These are phyloP conservation scores for Argentina silus DNA, from an alignment of 2,797 vertebrate genomes.

Conservation along the genomic window DNA sequence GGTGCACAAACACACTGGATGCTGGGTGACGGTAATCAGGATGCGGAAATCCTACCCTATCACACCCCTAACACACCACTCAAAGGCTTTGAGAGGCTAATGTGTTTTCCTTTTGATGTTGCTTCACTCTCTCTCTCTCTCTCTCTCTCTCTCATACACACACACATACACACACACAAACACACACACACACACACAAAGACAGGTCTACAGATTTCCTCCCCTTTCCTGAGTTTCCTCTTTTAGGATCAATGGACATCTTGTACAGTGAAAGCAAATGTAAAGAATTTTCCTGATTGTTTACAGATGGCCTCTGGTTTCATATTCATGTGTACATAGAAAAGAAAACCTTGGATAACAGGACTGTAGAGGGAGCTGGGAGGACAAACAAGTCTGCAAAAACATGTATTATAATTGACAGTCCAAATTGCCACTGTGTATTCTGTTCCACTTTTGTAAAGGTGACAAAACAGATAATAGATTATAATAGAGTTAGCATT, in stretches of 20 bases:
- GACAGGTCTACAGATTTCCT: not conserved
- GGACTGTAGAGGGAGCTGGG: not conserved
- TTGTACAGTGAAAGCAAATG: not conserved
- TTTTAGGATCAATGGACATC: not conserved
- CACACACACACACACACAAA: not conserved
- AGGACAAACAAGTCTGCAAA: not conserved
- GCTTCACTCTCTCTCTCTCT: not conserved
- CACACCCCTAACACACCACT: constrained; percentile 5
- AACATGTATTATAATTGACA: not conserved
- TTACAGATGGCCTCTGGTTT: not conserved
- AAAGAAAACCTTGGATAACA: not conserved
- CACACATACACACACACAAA: not conserved
- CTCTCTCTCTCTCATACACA: not conserved
- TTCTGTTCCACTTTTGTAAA: not conserved
- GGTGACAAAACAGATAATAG: not conserved
- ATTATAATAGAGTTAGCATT: not conserved
- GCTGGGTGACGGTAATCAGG: constrained; percentile 7
- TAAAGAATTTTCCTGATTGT: not conserved
- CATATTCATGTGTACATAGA: not conserved
- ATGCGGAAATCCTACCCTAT: constrained; percentile 6
- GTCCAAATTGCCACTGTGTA: not conserved
- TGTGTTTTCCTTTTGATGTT: constrained; percentile 23
- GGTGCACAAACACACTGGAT: not conserved
- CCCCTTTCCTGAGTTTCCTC: not conserved
- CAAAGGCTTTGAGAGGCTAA: not conserved